A percentile compares a stretch with the other conserved stretches of the same genome.
These are phyloP conservation scores for Stichopus chloronotus DNA, from an alignment of 35 echinoderm and acorn worm species.

Conservation along the genomic window DNA sequence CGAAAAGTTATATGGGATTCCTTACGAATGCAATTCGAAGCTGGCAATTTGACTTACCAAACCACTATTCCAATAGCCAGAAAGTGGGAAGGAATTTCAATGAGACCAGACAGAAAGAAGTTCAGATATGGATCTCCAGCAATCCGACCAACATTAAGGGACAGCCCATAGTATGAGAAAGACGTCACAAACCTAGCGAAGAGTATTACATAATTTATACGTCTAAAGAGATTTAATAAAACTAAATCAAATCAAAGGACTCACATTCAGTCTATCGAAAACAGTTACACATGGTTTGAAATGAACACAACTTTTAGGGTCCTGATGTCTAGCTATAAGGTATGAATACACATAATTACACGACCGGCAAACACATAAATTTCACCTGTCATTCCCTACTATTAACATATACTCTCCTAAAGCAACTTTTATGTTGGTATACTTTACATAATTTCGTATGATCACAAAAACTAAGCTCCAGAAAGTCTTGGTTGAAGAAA, in stretches of 20 bases:
- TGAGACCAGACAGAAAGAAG: constrained; percentile 35
- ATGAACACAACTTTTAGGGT: neutral
- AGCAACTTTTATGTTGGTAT: too few species aligned
- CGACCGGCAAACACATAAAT: neutral
- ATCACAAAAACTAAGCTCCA: too few species aligned
- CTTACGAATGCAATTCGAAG: too few species aligned
- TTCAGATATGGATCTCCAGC: constrained; percentile 43
- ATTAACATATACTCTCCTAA: too few species aligned
- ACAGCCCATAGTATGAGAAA: constrained; percentile 52
- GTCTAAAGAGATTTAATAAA: neutral
- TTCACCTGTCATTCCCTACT: too few species aligned
- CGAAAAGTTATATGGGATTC: too few species aligned
- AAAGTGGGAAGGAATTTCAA: constrained; percentile 52
- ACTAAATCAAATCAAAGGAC: neutral
- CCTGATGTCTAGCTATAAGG: neutral
- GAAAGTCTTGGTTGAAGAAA: too few species aligned
- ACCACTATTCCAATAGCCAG: neutral
- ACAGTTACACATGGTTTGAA: neutral
- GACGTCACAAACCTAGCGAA: constrained; percentile 28
- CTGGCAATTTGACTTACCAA: neutral
- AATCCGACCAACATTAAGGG: constrained; percentile 15
- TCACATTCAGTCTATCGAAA: neutral
- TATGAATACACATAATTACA: neutral
- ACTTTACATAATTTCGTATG: too few species aligned
- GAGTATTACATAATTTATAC: neutral